phyloP scores from a whole-genome alignment of 2,797 vertebrate genomes.

The Cichlasoma orientale region DNA sequence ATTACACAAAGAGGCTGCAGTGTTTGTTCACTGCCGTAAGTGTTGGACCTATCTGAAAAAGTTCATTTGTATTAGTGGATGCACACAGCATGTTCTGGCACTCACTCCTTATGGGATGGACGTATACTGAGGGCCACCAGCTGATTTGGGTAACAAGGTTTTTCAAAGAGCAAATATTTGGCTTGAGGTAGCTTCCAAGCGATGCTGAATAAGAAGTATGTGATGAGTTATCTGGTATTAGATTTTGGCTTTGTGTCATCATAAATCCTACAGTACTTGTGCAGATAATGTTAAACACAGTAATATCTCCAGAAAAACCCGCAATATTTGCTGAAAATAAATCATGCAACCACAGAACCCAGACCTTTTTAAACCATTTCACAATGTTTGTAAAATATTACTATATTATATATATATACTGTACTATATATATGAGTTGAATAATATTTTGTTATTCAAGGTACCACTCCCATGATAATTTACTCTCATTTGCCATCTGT shows the following conservation, averaged over 20 bases:
- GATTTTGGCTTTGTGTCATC: conserved; percentile 52
- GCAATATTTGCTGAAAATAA: conserved; percentile 33
- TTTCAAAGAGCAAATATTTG: conserved; percentile 79
- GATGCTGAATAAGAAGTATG: conserved; percentile 53
- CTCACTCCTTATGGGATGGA: conserved; percentile 64
- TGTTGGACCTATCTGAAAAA: conserved; percentile 75
- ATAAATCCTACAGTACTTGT: conserved; percentile 42
- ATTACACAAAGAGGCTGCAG: conserved; percentile 78
- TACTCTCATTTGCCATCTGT: conserved; percentile 88
- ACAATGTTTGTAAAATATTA: background rate
- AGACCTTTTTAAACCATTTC: conserved; percentile 21
- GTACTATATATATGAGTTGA: conserved; percentile 7
- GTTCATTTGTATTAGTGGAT: conserved; percentile 83
- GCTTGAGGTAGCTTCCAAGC: conserved; percentile 57
- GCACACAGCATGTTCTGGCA: conserved; percentile 73
- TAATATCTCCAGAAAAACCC: conserved; percentile 14
- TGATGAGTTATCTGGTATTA: conserved; percentile 34
- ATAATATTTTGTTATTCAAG: conserved; percentile 59
- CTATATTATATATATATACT: background rate
- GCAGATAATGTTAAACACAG: conserved; percentile 51
- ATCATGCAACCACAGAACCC: conserved; percentile 10
- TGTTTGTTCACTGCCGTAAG: conserved; percentile 82
- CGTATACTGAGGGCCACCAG: conserved; percentile 77
- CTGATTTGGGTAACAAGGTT: conserved; percentile 83
- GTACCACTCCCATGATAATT: conserved; percentile 54